Conservation (phyloP, 2,797 vertebrate genomes). For the Prionace glauca region DNA sequence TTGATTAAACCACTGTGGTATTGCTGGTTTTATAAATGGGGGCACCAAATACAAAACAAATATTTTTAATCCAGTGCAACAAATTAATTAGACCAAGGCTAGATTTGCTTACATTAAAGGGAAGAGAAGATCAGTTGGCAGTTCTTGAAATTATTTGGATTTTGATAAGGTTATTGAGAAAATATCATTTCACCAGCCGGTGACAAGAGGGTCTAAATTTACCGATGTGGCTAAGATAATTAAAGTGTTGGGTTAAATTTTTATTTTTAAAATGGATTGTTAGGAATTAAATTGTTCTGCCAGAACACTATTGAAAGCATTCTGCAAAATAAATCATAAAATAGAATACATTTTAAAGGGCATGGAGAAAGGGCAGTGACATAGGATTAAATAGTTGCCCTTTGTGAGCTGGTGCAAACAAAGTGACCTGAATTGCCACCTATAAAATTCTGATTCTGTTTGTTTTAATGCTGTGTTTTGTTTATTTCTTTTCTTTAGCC, state of each 20-base stretch:
- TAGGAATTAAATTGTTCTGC: neutral
- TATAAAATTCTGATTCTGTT: neutral
- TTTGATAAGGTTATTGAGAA: neutral
- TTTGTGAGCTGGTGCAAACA: neutral
- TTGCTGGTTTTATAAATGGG: neutral
- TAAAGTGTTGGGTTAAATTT: neutral
- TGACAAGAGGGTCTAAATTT: neutral
- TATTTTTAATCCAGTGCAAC: too few species aligned
- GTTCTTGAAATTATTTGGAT: neutral
- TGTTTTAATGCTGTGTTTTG: neutral
- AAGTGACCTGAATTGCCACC: neutral
- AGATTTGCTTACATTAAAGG: neutral
- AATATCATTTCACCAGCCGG: neutral
- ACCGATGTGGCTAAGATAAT: neutral
- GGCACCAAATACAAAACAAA: neutral
- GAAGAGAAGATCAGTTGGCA: neutral
- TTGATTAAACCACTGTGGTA: neutral
- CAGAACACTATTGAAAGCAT: neutral
- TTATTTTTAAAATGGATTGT: neutral
- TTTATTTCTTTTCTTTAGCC: slow-evolving; percentile 59
- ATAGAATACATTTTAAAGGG: neutral
- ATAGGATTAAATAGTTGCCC: neutral
- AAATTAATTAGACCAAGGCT: neutral
- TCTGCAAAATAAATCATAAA: neutral
- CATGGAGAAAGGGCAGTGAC: neutral